phyloP scores from a whole-genome alignment of 2,888 invertebrate species.

The Ephialtes manifestator region DNA sequence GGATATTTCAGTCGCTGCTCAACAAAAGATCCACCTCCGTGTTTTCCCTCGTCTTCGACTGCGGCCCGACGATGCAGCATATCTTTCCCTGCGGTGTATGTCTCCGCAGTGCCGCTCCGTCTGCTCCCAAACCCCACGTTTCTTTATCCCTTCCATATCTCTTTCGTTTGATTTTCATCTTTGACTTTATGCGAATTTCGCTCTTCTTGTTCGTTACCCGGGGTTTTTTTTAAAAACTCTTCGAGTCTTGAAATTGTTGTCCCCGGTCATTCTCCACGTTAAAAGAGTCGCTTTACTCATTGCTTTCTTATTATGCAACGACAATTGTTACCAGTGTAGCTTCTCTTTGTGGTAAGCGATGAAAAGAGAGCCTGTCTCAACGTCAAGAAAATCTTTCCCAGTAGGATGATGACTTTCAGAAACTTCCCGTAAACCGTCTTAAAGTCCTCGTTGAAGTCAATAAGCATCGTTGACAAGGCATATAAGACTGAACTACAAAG shows the following conservation, averaged over 20 bases:
- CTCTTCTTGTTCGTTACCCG: not conserved
- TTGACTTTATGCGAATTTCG: slow-evolving; percentile 24
- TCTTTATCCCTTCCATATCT: slow-evolving; percentile 57
- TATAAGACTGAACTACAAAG: not conserved
- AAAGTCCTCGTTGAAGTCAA: not conserved
- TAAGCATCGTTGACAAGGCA: not conserved
- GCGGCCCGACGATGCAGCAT: slow-evolving; percentile 60
- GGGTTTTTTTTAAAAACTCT: not conserved
- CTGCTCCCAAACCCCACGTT: not conserved
- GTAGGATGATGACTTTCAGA: not conserved
- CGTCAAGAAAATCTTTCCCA: not conserved
- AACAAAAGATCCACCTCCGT: slow-evolving; percentile 60
- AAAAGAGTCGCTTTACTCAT: not conserved
- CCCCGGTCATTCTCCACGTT: not conserved
- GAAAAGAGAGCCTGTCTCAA: not conserved
- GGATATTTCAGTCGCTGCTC: slow-evolving; percentile 58
- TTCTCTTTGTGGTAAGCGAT: not conserved
- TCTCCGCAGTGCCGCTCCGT: slow-evolving; percentile 38
- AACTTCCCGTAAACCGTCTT: not conserved
- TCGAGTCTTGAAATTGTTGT: slow-evolving; percentile 4
- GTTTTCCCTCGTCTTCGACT: slow-evolving; percentile 63
- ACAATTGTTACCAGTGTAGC: not conserved
- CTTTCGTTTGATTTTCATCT: slow-evolving; percentile 65
- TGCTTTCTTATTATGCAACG: not conserved
- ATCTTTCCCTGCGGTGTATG: slow-evolving; percentile 48